Base-by-base conservation (phyloP, 2,797 vertebrate species). In the Hoplostethus atlanticus region DNA sequence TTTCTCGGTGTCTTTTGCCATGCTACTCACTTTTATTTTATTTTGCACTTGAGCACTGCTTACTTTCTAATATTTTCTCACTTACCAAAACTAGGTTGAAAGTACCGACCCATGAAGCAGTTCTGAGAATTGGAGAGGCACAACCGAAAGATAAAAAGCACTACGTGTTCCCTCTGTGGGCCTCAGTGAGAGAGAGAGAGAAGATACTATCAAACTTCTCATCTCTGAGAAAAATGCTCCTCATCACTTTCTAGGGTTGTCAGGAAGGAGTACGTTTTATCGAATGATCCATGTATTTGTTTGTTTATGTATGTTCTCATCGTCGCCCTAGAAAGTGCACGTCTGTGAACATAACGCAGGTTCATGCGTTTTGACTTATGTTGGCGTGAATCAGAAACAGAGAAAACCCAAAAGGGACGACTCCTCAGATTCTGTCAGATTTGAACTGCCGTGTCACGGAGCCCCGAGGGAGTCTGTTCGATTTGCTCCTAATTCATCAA, bases 351-450 rank as follows among this genome's bases (percentile, higher is more conserved):
- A 61, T 25, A 62, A 63, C 48, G 54, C 68, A 38, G 15, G 47
- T 70, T 64, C 36, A 50, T 38, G 55, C 65, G 70, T 79, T 68
- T 71, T 54, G 57, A 75, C 54, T 70, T 68, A 16, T 79, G 57
- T 68, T 78, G 1, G 28, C 60, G 46, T 64, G 60, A 82, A 76
- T 84, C 56, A 73, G 84, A 75, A 76, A 56, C 30, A 61, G 65
- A 15, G 50, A 60, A 77, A 31, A 78, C 69, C 77, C 73, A 84
- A 87, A 84, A 87, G 84, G 75, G 76, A 79, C 85, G 80, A 75
- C 81, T 88, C 87, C 83, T 93, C 88, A 88, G 77, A 91, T 81
- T 84, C 70, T 86, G 89, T 91, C 89, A 89, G 89, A 86, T 88
- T 88, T 83, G 80, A 88, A 81, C 76, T 84, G 80, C 80, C 54